These are phyloP conservation scores for Oxystoma pomonae DNA, from an alignment of 2,888 invertebrate genomes.

Conservation along the genomic window DNA sequence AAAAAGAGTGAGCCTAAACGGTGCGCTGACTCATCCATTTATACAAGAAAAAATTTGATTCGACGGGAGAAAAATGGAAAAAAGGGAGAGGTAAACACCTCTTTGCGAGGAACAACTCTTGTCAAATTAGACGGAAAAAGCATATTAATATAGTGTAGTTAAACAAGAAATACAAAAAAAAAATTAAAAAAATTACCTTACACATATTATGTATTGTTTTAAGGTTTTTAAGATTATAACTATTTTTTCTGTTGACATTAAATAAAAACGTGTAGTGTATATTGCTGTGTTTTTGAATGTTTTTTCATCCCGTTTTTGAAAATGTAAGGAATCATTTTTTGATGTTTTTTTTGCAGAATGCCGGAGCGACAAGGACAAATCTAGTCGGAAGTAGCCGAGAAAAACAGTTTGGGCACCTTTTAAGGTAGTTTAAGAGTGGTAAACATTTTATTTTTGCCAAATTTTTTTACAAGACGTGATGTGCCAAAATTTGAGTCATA, in stretches of 20 bases:
- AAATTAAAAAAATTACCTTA: neutral
- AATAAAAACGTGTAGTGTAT: neutral
- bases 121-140: too few species aligned
- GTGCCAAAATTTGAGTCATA: neutral
- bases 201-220: neutral
- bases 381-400: neutral
- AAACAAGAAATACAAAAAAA: too few species aligned
- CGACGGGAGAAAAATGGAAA: constrained; percentile 3
- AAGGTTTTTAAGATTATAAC: neutral
- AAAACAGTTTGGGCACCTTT: neutral
- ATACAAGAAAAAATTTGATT: constrained; percentile 86
- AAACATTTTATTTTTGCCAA: neutral
- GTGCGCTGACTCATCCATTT: constrained; percentile 90
- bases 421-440: neutral
- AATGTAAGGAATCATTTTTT: neutral
- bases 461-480: neutral
- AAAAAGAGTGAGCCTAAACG: constrained; percentile 90
- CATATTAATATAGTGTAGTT: too few species aligned
- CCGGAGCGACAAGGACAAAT: neutral
- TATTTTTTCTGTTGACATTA: neutral
- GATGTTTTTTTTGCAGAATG: neutral
- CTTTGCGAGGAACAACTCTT: too few species aligned
- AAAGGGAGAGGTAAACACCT: neutral
- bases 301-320: neutral
- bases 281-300: neutral